Conservation (phyloP, 2,888 invertebrate species). For the Taphrorychus bicolor region DNA sequence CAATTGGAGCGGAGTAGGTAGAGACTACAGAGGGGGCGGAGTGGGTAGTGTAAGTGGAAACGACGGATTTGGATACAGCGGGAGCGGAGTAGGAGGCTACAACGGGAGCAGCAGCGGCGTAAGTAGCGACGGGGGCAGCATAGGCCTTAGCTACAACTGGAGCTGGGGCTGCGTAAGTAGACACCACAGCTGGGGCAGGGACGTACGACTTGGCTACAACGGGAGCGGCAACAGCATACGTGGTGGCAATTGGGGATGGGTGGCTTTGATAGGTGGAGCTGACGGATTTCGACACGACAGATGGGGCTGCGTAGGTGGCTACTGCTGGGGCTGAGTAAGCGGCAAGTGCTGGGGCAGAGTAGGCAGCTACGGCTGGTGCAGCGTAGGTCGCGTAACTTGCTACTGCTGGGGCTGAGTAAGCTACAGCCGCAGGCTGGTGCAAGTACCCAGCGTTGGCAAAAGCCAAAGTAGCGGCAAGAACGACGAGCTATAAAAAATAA, state of each 20-base stretch:
- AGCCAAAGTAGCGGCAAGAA: constrained; percentile 67
- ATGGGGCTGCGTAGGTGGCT: constrained; percentile 44
- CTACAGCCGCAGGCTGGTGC: constrained; percentile 18
- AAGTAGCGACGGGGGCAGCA: constrained; percentile 24
- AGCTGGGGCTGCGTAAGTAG: constrained; percentile 41
- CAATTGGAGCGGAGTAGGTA: constrained; percentile 42
- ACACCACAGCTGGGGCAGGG: constrained; percentile 31
- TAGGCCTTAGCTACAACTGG: constrained; percentile 13
- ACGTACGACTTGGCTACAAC: constrained; percentile 17
- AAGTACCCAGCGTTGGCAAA: constrained; percentile 68
- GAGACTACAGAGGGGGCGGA: constrained; percentile 34
- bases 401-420: constrained; percentile 12
- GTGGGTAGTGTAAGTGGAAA: constrained; percentile 37
- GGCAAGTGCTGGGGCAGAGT: constrained; percentile 42
- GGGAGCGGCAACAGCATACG: constrained; percentile 41
- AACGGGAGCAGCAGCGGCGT: constrained; percentile 41
- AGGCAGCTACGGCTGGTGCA: constrained; percentile 16
- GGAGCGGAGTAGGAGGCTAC: constrained; percentile 21
- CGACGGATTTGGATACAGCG: constrained; percentile 14
- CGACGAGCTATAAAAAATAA: constrained; percentile 59
- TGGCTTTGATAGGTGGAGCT: constrained; percentile 39
- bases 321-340: constrained; percentile 45
- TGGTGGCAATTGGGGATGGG: constrained; percentile 23
- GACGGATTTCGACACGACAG: constrained; percentile 49
- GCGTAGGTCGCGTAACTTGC: constrained; percentile 48